Evolutionary conservation across 2,797 vertebrate genomes (phyloP).

Genomic region (Geotrypetes seraphini): DNA sequence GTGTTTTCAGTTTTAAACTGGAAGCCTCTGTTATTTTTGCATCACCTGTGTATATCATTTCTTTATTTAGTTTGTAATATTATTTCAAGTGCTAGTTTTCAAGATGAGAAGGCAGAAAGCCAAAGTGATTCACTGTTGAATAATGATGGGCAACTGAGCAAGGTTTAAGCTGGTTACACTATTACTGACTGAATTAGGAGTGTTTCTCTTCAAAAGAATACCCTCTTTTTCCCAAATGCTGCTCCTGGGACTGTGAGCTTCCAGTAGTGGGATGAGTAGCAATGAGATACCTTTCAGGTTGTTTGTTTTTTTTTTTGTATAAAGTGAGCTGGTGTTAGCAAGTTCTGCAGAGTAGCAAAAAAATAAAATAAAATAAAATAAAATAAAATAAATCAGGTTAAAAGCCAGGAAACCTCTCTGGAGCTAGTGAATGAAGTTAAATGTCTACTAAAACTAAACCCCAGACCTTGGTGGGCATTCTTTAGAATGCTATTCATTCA

Average conservation of each 20-base stretch:
- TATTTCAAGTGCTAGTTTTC: not conserved
- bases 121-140: not conserved
- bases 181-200: no score
- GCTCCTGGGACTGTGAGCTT: not conserved
- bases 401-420: no score
- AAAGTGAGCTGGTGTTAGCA: constrained; percentile 8
- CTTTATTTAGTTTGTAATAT: no score
- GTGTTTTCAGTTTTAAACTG: no score
- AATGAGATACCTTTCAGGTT: constrained; percentile 7
- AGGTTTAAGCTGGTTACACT: not conserved
- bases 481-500: no score
- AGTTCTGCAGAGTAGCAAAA: constrained; percentile 2
- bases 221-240: not conserved
- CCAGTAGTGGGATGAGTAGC: not conserved
- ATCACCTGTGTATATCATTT: not conserved
- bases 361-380: no score
- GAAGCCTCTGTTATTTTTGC: not conserved
- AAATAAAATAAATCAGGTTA: no score
- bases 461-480: no score
- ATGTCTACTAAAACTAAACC: no score
- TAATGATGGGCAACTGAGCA: constrained; percentile 3
- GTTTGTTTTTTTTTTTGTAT: constrained; percentile 12
- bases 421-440: no score
- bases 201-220: not conserved
- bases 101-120: not conserved